A percentile compares a stretch with the other conserved stretches of the same genome.
Evolutionary conservation across 2,113 vertebrate genomes (phyloP).

Genomic region (Triplophysa tibetana): DNA sequence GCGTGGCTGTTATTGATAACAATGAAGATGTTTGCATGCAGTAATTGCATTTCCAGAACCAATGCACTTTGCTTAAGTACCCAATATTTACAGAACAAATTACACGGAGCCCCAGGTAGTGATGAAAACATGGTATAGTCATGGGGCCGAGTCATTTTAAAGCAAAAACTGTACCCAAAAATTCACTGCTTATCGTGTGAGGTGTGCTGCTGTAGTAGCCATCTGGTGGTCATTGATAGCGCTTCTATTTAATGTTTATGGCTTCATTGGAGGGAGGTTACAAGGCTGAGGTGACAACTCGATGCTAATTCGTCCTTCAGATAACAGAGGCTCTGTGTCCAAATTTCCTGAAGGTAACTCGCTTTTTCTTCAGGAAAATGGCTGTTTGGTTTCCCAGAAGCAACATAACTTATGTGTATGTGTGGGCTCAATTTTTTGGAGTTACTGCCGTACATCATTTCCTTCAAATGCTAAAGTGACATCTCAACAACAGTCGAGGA

Average conservation of each 20-base stretch:
- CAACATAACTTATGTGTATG: background rate
- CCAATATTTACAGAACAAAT: conserved; percentile 78
- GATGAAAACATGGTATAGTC: conserved; percentile 8
- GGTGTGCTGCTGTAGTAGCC: background rate
- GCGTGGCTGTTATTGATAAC: conserved; percentile 70
- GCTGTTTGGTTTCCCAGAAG: background rate
- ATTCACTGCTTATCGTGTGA: conserved; percentile 19
- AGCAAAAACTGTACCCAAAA: conserved; percentile 5
- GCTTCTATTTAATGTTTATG: conserved; percentile 36
- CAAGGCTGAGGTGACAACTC: conserved; percentile 38
- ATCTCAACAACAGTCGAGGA: background rate
- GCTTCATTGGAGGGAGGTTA: conserved; percentile 39
- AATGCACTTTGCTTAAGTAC: conserved; percentile 70
- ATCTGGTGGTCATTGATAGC: conserved; percentile 42
- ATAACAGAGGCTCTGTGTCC: conserved; percentile 6
- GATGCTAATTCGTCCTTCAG: conserved; percentile 48
- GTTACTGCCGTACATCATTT: background rate
- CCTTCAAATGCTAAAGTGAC: background rate
- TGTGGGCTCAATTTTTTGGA: background rate
- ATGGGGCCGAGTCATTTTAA: conserved; percentile 31
- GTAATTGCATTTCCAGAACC: conserved; percentile 75
- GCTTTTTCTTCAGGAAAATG: background rate
- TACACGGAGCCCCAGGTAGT: conserved; percentile 50
- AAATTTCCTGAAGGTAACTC: background rate
- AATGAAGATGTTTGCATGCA: conserved; percentile 76